Evolutionary conservation across 2,797 vertebrate genomes (phyloP), one percentile per base, ranked within the genome.

Genomic region (Aphelocoma californica): DNA sequence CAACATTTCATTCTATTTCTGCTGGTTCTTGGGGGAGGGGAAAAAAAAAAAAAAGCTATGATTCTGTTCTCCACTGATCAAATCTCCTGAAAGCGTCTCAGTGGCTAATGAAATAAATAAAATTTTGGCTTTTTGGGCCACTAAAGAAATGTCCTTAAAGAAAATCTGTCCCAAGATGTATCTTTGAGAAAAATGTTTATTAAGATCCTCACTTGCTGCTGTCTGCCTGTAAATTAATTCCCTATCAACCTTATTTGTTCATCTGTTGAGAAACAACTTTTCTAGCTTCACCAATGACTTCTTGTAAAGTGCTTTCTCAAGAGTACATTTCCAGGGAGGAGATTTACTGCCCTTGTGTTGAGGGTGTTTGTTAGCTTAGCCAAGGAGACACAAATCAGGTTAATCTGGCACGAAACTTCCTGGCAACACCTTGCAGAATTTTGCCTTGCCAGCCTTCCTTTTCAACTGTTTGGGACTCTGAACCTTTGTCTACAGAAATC

Each of bases 351-450:
- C 9, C 28, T 88, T 72, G 17, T 54, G 28, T 61, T 74, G 72
- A 93, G 14, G 32, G 45, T 74, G 75, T 57, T 90, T 73, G 42
- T 71, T 84, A 82, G 44, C 34, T 74, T 61, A 74, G 64, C 78
- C 80, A 93, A 92, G 65, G 32, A 78, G 51, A 69, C 23, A 81
- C 62, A 81, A 75, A 58, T 75, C 45, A 51, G 66, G 42, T 81
- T 75, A 86, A 75, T 64, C 77, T 92, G 73, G 77, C 78, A 91
- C 1, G 0, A 88, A 93, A 93, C 18, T 70, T 87, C 74, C 81
- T 90, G 90, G 79, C 91, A 92, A 31, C 60, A 86, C 19, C 81
- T 93, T 54, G 29, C 66, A 87, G 81, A n/a, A 58, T 86, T 95
- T 93, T 93, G 47, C 32, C 31, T 79, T 91, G 36, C 73, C 86